A percentile compares a stretch with the other conserved stretches of the same genome.
phyloP scores from a whole-genome alignment of 2,888 invertebrate species.

The Sarcophaga variegata region DNA sequence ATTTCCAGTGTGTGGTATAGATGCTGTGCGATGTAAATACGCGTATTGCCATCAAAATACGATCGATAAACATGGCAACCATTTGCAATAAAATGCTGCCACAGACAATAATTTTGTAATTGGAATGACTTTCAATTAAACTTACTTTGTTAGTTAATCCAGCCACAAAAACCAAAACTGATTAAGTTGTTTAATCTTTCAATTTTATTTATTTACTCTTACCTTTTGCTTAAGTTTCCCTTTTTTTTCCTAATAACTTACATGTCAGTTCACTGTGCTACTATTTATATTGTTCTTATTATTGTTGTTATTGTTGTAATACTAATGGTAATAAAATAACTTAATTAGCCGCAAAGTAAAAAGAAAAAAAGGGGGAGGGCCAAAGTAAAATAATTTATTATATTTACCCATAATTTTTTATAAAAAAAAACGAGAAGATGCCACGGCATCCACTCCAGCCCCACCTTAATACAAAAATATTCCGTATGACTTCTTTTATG shows the following conservation, averaged over 20 bases:
- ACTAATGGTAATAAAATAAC: constrained; percentile 53
- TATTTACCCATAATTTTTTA: constrained; percentile 53
- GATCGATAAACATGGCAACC: too few relatives aligned
- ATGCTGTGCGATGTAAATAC: too few relatives aligned
- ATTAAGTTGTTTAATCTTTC: not conserved
- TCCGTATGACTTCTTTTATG: not conserved
- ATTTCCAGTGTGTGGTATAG: too few relatives aligned
- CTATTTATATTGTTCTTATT: constrained; percentile 13
- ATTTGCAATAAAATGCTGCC: too few relatives aligned
- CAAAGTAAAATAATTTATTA: constrained; percentile 59
- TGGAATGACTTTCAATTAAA: not conserved
- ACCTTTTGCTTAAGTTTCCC: not conserved
- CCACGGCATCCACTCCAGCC: too few relatives aligned
- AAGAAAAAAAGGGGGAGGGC: not conserved
- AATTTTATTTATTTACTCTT: constrained; percentile 17
- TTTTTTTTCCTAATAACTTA: not conserved
- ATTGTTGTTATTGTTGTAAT: constrained; percentile 14
- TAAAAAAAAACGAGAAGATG: not conserved
- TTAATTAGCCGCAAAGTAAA: constrained; percentile 52
- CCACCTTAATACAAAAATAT: not conserved
- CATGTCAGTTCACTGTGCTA: not conserved
- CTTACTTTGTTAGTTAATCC: not conserved
- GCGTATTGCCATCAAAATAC: too few relatives aligned
- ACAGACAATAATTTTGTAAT: too few relatives aligned
- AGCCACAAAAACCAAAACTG: not conserved